These are phyloP conservation scores for Steinernema khuongi DNA, from an alignment of 1,140 invertebrate genomes.

Conservation along the genomic window DNA sequence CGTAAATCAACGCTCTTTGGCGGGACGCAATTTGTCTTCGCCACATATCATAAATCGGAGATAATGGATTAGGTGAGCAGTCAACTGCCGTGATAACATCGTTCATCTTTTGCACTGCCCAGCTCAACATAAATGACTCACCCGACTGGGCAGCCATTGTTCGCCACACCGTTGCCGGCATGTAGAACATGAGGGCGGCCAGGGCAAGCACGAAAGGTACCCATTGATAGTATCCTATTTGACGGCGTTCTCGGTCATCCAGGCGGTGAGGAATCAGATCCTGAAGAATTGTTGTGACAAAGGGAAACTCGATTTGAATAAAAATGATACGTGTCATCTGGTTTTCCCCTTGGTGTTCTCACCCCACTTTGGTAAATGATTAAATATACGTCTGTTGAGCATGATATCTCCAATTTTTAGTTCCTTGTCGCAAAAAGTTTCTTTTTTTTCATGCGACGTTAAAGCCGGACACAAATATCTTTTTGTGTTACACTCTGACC, in stretches of 20 bases:
- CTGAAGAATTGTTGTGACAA: constrained; percentile 24
- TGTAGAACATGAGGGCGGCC: constrained; percentile 63
- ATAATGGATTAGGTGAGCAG: not conserved
- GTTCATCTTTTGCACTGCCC: not conserved
- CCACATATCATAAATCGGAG: not conserved
- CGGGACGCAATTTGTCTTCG: not conserved
- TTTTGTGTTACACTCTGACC: too few species aligned
- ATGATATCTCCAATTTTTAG: too few species aligned
- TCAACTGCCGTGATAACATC: not conserved
- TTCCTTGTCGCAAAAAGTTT: too few species aligned
- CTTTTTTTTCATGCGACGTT: too few species aligned
- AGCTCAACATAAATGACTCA: constrained; percentile 21
- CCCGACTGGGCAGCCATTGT: constrained; percentile 62
- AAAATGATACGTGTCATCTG: constrained; percentile 7
- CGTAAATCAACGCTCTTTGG: not conserved
- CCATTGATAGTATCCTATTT: constrained; percentile 47
- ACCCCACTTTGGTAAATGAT: too few species aligned
- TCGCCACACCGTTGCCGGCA: constrained; percentile 64
- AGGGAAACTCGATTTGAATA: not conserved
- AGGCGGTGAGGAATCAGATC: constrained; percentile 57
- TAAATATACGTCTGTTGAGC: too few species aligned
- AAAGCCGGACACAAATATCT: too few species aligned
- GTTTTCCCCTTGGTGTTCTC: too few species aligned
- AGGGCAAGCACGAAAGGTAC: constrained; percentile 62
- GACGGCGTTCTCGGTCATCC: constrained; percentile 54